phyloP scores from a whole-genome alignment of 1,140 invertebrate species.

The Phenacoccus solenopsis region DNA sequence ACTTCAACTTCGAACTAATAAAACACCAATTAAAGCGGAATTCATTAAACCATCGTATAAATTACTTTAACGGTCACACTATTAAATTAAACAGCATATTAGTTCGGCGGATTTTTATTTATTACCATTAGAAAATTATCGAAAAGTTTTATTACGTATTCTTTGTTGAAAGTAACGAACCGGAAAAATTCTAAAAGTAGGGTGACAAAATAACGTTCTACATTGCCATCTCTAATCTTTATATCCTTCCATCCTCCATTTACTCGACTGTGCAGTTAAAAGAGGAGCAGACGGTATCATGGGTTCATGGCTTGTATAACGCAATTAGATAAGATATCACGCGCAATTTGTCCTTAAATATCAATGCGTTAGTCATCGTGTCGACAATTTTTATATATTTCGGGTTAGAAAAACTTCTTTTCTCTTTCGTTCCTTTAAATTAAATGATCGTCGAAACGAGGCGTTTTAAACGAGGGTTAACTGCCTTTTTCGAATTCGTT shows the following conservation, averaged over 20 bases:
- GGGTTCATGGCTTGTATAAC: neutral
- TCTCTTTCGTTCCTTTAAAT: neutral
- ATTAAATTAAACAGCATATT: neutral
- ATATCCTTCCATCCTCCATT: neutral
- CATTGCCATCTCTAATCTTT: neutral
- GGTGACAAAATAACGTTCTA: slow-evolving; percentile 9
- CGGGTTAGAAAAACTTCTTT: neutral
- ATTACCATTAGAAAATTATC: neutral
- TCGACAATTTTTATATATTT: slow-evolving; percentile 7
- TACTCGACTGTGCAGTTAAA: neutral
- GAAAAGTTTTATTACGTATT: slow-evolving; percentile 2
- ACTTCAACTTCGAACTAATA: neutral
- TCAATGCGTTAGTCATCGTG: slow-evolving; percentile 4
- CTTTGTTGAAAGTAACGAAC: slow-evolving; percentile 9
- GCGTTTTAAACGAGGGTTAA: neutral
- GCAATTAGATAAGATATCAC: slow-evolving; percentile 16
- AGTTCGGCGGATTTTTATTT: neutral
- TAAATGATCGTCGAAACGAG: neutral
- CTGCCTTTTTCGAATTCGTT: neutral
- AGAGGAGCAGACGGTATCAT: slow-evolving; percentile 1
- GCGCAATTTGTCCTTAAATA: slow-evolving; percentile 16
- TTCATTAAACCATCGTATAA: neutral
- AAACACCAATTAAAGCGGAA: neutral
- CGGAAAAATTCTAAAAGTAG: slow-evolving; percentile 9
- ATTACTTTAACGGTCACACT: neutral